Percentiles rank a stretch among this genome's conserved stretches.
Conservation (phyloP, 1,140 invertebrate species). For the Lasioglossum albipes region DNA sequence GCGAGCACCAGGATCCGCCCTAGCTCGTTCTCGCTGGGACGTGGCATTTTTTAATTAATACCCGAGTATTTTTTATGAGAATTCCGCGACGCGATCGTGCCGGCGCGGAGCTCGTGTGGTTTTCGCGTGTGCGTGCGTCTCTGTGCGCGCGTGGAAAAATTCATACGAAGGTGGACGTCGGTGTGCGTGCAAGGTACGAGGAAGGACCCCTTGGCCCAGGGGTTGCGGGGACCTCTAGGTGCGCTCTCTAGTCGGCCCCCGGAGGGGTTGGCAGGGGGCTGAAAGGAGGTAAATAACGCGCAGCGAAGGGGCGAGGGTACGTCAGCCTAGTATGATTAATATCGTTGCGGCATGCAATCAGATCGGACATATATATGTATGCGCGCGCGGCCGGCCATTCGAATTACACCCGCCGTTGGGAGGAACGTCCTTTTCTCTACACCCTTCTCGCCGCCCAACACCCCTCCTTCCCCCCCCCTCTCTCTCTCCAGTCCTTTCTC, state of each 20-base stretch:
- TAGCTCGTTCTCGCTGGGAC: slow-evolving; percentile 30
- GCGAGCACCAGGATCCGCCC: not conserved
- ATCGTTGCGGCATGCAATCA: slow-evolving; percentile 77
- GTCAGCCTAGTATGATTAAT: slow-evolving; percentile 77
- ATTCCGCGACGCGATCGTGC: slow-evolving; percentile 66
- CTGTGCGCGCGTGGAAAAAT: slow-evolving; percentile 9
- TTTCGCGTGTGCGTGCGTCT: not conserved
- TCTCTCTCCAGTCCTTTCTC: not conserved
- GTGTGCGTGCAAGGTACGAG: not conserved
- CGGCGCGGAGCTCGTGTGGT: slow-evolving; percentile 33
- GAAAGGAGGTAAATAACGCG: slow-evolving; percentile 72
- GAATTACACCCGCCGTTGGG: slow-evolving; percentile 54
- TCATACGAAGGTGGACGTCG: slow-evolving; percentile 1
- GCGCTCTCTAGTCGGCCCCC: slow-evolving; percentile 50
- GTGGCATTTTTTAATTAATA: slow-evolving; percentile 75
- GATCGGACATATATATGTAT: slow-evolving; percentile 69
- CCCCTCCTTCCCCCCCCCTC: not conserved
- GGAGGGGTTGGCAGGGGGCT: slow-evolving; percentile 61
- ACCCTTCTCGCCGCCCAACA: no score
- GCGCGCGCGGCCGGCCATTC: slow-evolving; percentile 58
- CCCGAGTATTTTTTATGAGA: slow-evolving; percentile 71
- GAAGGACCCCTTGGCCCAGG: slow-evolving; percentile 26
- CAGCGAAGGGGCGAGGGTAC: slow-evolving; percentile 73
- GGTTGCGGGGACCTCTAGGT: slow-evolving; percentile 51
- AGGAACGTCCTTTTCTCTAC: slow-evolving; percentile 27